Base-by-base conservation (phyloP, 2,797 vertebrate genomes). In the Syndactyla subalaris region DNA sequence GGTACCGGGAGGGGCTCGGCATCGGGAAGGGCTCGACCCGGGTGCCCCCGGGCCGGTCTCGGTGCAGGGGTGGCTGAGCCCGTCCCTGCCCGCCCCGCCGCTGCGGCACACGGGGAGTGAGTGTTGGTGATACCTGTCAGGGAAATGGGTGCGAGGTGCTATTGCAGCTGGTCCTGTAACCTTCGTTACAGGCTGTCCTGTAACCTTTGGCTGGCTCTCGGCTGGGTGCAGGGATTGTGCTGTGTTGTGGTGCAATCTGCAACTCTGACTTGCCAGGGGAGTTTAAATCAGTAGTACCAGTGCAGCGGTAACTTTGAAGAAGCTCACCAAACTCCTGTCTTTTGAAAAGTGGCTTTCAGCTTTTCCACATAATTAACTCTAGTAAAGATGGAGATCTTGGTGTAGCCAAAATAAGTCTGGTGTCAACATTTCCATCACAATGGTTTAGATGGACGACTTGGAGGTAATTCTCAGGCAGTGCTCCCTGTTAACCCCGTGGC, bases 271-370 rank as follows among this genome's bases (percentile, higher is more conserved):
- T 55, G 5, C 18, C 41, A 36, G 39, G 38, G 15, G 12, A 11
- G 1, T 76, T 76, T 61, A 45, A 67, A 52, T 43, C 38, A 17
- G 0, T 75, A 9, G 6, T 4, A 5, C 4, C 16, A 5, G 16
- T 14, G 36, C 36, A 22, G 29, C 24, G 49, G 7, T 51, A 14
- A 23, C 15, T 81, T 49, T 3, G 4, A 12, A 29, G 41, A 46
- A 61, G 14, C 34, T 67, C 12, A 0, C 5, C 3, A 2, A 39
- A 15, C 1, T 9, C 6, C 0, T 22, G 0, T 15, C 1, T 54
- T 38, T 59, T 51, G 59, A 55, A 36, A 48, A 59, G 19, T 3
- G 22, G 7, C 26, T 59, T 72, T 73, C 16, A 34, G 0, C 12
- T 75, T 66, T 59, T 30, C 30, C 5, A 6, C 0, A 0, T 34